These are phyloP conservation scores for Acanthopagrus latus DNA, from an alignment of 2,797 vertebrate genomes.

Conservation along the genomic window DNA sequence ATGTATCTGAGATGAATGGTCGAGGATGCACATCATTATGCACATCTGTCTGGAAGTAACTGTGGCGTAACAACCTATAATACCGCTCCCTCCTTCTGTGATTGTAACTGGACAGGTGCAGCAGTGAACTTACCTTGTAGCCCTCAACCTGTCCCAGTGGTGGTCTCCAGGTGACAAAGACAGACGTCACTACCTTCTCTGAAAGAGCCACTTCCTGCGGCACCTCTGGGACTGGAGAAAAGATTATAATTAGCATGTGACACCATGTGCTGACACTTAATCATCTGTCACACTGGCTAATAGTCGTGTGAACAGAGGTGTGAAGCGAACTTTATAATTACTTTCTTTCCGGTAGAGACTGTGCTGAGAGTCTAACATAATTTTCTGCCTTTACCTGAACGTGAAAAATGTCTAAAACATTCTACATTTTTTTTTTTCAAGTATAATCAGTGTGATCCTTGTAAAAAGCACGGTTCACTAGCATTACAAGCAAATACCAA, in stretches of 20 bases:
- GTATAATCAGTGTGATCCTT: background rate
- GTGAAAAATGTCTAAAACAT: background rate
- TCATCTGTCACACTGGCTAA: slow-evolving; percentile 4
- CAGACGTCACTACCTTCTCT: slow-evolving; percentile 82
- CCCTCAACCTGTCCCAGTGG: slow-evolving; percentile 85
- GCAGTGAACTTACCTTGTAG: slow-evolving; percentile 85
- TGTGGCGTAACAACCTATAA: background rate
- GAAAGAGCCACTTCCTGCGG: slow-evolving; percentile 86
- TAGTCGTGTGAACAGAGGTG: background rate
- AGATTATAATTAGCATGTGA: slow-evolving; percentile 30
- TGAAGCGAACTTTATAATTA: background rate
- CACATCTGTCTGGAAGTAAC: background rate
- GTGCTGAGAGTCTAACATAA: background rate
- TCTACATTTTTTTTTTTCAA: background rate
- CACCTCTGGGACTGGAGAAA: slow-evolving; percentile 84
- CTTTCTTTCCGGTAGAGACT: background rate
- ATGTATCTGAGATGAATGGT: slow-evolving; percentile 12
- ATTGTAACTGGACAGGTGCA: background rate
- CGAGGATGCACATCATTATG: background rate
- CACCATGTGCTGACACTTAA: slow-evolving; percentile 7
- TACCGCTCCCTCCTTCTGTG: background rate
- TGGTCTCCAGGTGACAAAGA: slow-evolving; percentile 88
- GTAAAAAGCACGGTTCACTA: background rate
- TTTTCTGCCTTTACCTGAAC: background rate
- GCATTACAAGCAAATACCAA: background rate